A percentile compares a stretch with the other conserved stretches of the same genome.
phyloP scores from a whole-genome alignment of 1,140 invertebrate genomes.

The Homarus americanus region DNA sequence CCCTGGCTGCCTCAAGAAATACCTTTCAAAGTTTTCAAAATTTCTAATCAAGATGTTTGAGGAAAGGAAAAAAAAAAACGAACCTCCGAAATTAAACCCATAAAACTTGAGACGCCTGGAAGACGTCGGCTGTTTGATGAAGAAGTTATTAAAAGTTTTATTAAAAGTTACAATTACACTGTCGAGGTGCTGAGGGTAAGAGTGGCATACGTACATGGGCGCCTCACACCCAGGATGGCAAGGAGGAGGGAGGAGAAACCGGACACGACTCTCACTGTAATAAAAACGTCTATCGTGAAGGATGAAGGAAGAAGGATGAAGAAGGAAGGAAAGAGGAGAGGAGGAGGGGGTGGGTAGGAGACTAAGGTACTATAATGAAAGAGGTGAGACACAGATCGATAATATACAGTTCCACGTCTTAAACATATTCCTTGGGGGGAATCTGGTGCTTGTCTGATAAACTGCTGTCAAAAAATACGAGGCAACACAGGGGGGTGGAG shows the following conservation, averaged over 20 bases:
- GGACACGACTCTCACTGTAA: conserved; percentile 16
- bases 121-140: conserved; percentile 68
- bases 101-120: conserved; percentile 69
- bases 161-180: conserved; percentile 71
- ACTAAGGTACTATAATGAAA: too few species aligned
- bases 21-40: conserved; percentile 62
- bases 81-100: conserved; percentile 65
- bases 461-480: conserved; percentile 38
- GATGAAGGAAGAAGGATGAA: conserved; percentile 16
- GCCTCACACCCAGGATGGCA: neutral
- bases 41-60: conserved; percentile 71
- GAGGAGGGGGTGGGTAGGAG: too few species aligned
- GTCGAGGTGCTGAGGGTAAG: neutral
- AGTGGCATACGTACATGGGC: neutral
- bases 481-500: conserved; percentile 14
- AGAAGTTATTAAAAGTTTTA: conserved; percentile 71
- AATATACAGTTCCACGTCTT: conserved; percentile 18
- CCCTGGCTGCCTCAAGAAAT: conserved; percentile 31
- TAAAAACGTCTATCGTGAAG: neutral
- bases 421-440: conserved; percentile 39
- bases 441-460: conserved; percentile 37
- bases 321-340: too few species aligned
- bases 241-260: neutral
- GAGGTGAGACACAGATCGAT: too few species aligned
- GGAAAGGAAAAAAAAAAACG: conserved; percentile 45